Evolutionary conservation across 64 coral and sea anemone genomes (phyloP).

Genomic region (Hydrozoanthus tunicans): DNA sequence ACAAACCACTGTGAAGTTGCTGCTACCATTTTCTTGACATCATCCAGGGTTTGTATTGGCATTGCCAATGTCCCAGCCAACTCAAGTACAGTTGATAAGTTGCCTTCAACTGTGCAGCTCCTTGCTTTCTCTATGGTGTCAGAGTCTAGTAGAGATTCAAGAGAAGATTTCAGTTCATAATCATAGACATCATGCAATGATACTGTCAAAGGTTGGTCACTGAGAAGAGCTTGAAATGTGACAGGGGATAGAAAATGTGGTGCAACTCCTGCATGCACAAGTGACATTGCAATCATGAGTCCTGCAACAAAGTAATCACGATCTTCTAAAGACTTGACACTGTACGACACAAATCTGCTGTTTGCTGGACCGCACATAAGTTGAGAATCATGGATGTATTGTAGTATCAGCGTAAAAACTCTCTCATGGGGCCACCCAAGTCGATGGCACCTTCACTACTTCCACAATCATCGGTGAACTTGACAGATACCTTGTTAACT

Average conservation of each 20-base stretch:
- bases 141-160: conserved; percentile 10
- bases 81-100: conserved; percentile 50
- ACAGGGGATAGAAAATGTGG: conserved; percentile 49
- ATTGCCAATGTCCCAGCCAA: conserved; percentile 71
- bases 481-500: conserved; percentile 62
- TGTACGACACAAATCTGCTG: conserved; percentile 41
- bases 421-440: conserved; percentile 76
- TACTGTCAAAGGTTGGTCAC: conserved; percentile 46
- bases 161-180: conserved; percentile 61
- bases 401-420: conserved; percentile 48
- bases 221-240: conserved; percentile 42
- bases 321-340: conserved; percentile 32
- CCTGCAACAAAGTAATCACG: conserved; percentile 65
- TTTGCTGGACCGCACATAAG: conserved; percentile 56
- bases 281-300: conserved; percentile 64
- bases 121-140: conserved; percentile 26
- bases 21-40: conserved; percentile 37
- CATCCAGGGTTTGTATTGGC: conserved; percentile 51
- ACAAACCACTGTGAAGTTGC: conserved; percentile 64
- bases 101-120: conserved; percentile 15
- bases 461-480: conserved; percentile 69
- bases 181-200: conserved; percentile 71
- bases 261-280: conserved; percentile 53
- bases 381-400: conserved; percentile 60
- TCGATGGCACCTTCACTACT: conserved; percentile 67